A percentile compares a stretch with the other conserved stretches of the same genome.
These are phyloP conservation scores for Chondrosia reniformis DNA, from an alignment of 37 sponge, comb jelly and placozoan species.

Conservation along the genomic window DNA sequence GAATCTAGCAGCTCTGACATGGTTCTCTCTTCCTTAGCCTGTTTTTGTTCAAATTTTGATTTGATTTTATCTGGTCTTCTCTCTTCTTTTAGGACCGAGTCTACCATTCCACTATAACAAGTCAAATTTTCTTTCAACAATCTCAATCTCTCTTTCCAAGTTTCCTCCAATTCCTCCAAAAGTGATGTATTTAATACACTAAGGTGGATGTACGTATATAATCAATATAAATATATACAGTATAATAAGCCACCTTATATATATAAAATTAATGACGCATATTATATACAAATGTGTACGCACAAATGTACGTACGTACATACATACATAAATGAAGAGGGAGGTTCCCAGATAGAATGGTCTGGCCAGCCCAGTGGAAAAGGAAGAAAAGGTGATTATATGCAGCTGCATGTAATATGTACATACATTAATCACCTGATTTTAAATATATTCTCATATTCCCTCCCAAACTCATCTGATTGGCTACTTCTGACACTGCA, in stretches of 20 bases:
- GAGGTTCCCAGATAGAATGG: no score
- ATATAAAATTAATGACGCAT: no score
- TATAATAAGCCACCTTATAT: neutral
- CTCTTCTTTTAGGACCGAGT: neutral
- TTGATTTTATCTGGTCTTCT: neutral
- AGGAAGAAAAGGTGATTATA: no score
- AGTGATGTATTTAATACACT: neutral
- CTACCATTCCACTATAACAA: neutral
- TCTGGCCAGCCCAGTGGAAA: no score
- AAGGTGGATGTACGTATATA: neutral
- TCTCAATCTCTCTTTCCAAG: neutral
- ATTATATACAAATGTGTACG: neutral
- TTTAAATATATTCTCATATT: no score
- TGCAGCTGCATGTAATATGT: no score
- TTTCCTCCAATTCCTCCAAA: neutral
- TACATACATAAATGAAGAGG: no score
- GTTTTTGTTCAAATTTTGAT: no score
- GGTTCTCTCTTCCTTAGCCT: neutral
- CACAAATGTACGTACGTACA: conserved; percentile 3
- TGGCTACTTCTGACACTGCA: no score
- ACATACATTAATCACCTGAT: no score
- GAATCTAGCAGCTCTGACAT: neutral
- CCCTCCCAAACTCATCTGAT: no score
- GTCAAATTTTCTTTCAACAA: neutral
- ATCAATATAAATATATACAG: neutral